Conservation (phyloP, 2,888 invertebrate species). For the Lysandra bellargus region DNA sequence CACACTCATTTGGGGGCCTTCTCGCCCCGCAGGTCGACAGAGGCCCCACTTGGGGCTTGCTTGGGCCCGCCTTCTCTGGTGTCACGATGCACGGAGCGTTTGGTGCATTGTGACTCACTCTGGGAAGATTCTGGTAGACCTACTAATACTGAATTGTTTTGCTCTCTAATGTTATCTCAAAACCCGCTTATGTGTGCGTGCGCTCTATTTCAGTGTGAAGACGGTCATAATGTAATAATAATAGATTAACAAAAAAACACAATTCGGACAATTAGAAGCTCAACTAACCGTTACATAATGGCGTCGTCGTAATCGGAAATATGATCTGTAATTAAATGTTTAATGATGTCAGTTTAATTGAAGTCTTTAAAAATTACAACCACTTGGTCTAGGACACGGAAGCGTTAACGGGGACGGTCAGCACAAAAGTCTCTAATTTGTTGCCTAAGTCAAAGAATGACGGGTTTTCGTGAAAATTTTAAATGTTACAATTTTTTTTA, state of each 20-base stretch:
- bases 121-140: too few relatives aligned
- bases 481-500: too few relatives aligned
- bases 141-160: too few relatives aligned
- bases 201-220: background rate
- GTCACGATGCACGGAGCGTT: too few relatives aligned
- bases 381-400: slow-evolving; percentile 25
- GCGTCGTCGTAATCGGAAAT: slow-evolving; percentile 14
- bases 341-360: slow-evolving; percentile 30
- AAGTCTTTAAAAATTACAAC: slow-evolving; percentile 21
- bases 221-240: background rate
- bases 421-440: background rate
- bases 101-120: too few relatives aligned
- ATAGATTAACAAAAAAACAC: background rate
- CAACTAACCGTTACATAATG: slow-evolving; percentile 12
- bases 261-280: slow-evolving; percentile 17
- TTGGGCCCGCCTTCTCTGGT: too few relatives aligned
- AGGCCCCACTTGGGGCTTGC: too few relatives aligned
- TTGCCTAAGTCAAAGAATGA: too few relatives aligned
- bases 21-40: too few relatives aligned
- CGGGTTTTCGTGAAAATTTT: too few relatives aligned
- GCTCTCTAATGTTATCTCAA: too few relatives aligned
- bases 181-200: background rate
- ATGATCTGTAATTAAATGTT: slow-evolving; percentile 30
- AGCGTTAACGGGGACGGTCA: background rate
- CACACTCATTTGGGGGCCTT: too few relatives aligned